phyloP scores from a whole-genome alignment of 2,797 vertebrate genomes.

The Enteromius afrohamiltoni region DNA sequence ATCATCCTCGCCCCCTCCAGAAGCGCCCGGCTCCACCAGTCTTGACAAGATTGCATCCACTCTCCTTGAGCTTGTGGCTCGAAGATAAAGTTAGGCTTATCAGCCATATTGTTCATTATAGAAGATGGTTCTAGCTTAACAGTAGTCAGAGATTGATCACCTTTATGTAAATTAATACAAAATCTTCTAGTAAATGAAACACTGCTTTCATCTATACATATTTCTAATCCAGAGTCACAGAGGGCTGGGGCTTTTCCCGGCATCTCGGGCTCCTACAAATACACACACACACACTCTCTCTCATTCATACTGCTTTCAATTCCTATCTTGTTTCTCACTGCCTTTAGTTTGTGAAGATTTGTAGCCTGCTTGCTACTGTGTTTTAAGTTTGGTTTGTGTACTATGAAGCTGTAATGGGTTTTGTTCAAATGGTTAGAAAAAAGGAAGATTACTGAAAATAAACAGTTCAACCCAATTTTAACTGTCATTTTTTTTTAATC shows the following conservation, averaged over 20 bases:
- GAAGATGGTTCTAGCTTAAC: not conserved
- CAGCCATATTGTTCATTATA: not conserved
- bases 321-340: not conserved
- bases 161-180: not conserved
- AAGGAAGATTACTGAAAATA: not conserved
- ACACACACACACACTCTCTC: not conserved
- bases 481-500: not conserved
- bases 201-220: not conserved
- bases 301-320: not conserved
- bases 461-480: not conserved
- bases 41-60: conserved; percentile 75
- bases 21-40: conserved; percentile 63
- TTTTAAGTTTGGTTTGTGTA: not conserved
- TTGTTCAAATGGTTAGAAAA: not conserved
- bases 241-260: not conserved
- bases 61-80: conserved; percentile 73
- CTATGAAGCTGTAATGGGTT: conserved; percentile 18
- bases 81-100: conserved; percentile 60
- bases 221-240: not conserved
- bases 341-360: not conserved
- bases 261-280: not conserved
- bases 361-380: not conserved
- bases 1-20: conserved; percentile 51
- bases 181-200: not conserved
- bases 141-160: not conserved